Evolutionary conservation across 2,797 vertebrate species (phyloP).

Genomic region (Enteromius anoplus): DNA sequence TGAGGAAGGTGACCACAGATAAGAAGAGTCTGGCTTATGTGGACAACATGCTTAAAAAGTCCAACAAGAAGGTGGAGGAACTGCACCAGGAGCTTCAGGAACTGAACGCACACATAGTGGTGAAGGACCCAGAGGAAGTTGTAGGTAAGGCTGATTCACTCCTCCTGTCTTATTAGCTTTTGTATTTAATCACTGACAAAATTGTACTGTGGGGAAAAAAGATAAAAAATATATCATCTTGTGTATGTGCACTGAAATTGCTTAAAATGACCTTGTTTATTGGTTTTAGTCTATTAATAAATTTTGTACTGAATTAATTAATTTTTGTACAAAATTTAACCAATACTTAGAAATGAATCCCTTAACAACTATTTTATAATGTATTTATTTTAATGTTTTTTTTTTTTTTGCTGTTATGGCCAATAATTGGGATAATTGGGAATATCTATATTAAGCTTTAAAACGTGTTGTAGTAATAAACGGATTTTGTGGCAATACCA

Average conservation of each 20-base stretch:
- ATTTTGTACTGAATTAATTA: too few relatives aligned
- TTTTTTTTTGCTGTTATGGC: background rate
- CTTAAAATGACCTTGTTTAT: background rate
- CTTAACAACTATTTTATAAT: background rate
- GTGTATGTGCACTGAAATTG: background rate
- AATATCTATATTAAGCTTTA: background rate
- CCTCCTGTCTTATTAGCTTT: background rate
- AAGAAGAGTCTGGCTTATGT: slow-evolving; percentile 99
- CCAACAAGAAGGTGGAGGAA: slow-evolving; percentile 97
- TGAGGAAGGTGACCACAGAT: slow-evolving; percentile 97
- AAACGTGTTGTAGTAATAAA: background rate
- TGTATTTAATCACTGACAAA: too few relatives aligned
- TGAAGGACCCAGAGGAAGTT: slow-evolving; percentile 94
- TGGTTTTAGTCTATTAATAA: background rate
- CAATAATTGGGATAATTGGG: background rate
- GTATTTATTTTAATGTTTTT: background rate
- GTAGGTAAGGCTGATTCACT: slow-evolving; percentile 78
- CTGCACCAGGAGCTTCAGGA: slow-evolving; percentile 97
- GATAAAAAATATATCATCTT: background rate
- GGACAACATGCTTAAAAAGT: slow-evolving; percentile 99
- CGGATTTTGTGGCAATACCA: background rate
- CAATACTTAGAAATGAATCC: background rate
- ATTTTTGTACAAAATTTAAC: too few relatives aligned
- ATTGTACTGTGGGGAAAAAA: too few relatives aligned
- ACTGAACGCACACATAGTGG: slow-evolving; percentile 96